phyloP scores from a whole-genome alignment of 1,140 invertebrate species.

The Helicoverpa armigera region DNA sequence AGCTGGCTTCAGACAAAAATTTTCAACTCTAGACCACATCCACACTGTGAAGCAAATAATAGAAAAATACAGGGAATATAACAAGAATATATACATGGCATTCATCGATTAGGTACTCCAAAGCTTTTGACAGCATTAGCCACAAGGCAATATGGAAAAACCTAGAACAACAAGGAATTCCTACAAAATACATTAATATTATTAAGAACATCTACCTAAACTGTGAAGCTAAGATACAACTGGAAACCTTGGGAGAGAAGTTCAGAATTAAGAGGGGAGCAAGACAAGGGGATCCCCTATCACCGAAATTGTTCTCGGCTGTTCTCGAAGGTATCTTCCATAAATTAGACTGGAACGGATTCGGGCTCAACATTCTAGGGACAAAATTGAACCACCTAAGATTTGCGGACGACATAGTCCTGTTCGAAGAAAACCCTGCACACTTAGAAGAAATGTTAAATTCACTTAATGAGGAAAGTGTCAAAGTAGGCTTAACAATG shows the following conservation, averaged over 20 bases:
- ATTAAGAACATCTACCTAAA: background rate
- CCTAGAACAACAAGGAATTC: background rate
- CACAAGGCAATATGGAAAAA: background rate
- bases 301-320: no score
- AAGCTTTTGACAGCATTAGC: background rate
- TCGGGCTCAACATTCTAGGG: no score
- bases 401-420: no score
- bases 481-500: no score
- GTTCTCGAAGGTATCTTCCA: no score
- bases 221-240: background rate
- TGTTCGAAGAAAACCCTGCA: no score
- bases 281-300: no score
- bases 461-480: no score
- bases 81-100: background rate
- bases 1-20: constrained; percentile 36
- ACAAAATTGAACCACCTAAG: no score
- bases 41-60: constrained; percentile 12
- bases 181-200: background rate
- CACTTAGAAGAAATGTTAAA: no score
- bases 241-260: background rate
- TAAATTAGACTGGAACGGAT: no score
- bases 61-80: constrained; percentile 11
- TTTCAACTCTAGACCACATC: constrained; percentile 14
- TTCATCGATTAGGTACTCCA: background rate
- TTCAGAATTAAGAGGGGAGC: background rate